phyloP scores from a whole-genome alignment of 2,113 vertebrate genomes.

The Zosterops hypoxanthus region DNA sequence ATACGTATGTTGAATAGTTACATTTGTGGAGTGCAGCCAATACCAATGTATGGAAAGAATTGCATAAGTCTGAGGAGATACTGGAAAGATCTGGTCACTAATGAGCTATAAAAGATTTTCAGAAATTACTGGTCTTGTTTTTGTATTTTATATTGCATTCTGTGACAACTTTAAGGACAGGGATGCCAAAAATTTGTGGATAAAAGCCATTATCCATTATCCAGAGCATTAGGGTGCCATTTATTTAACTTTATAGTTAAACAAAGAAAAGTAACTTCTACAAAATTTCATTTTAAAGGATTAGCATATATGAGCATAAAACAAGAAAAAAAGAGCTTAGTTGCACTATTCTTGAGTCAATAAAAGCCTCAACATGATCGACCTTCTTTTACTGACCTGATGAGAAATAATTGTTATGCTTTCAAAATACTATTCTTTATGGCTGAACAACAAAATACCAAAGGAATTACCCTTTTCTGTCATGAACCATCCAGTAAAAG shows the following conservation, averaged over 20 bases:
- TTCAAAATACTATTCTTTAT: neutral
- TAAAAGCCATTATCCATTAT: conserved; percentile 23
- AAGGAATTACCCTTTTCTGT: neutral
- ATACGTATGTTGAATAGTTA: neutral
- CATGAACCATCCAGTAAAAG: neutral
- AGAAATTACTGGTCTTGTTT: neutral
- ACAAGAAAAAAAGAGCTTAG: neutral
- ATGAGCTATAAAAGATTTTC: conserved; percentile 19
- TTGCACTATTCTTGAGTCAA: neutral
- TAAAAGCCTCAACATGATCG: neutral
- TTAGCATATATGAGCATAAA: neutral
- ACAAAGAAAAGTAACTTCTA: conserved; percentile 1
- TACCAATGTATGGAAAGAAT: conserved; percentile 8
- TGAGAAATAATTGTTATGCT: neutral
- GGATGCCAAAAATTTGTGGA: conserved; percentile 12
- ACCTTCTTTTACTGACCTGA: neutral
- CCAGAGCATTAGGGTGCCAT: neutral
- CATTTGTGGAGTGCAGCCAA: conserved; percentile 1
- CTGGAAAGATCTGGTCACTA: conserved; percentile 32
- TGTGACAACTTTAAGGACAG: neutral
- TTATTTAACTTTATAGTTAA: conserved; percentile 14
- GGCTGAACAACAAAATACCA: neutral
- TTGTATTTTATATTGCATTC: neutral
- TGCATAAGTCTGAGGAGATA: neutral
- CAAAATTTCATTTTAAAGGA: neutral